Evolutionary conservation across 2,797 vertebrate species (phyloP).

Genomic region (Enteromius unitaeniatus): DNA sequence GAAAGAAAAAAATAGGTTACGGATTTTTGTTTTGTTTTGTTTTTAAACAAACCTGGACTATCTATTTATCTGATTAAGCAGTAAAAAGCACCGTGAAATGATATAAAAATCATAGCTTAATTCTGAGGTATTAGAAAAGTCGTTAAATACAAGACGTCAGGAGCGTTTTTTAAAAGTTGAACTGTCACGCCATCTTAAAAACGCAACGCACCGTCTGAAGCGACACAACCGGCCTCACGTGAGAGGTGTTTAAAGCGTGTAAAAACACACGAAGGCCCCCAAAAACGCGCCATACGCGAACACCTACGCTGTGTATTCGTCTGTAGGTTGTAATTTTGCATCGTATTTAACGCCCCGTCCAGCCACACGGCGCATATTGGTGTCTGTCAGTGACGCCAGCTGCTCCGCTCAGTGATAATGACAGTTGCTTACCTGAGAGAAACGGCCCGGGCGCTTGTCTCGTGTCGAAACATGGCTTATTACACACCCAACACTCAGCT

Average conservation of each 20-base stretch:
- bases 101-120: neutral
- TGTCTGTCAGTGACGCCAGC: neutral
- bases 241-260: neutral
- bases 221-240: too few relatives aligned
- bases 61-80: neutral
- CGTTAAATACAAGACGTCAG: neutral
- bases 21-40: too few relatives aligned
- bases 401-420: neutral
- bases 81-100: neutral
- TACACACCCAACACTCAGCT: constrained; percentile 36
- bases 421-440: constrained; percentile 56
- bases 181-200: neutral
- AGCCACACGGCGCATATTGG: neutral
- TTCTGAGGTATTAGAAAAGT: too few relatives aligned
- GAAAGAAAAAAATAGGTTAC: too few relatives aligned
- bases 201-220: neutral
- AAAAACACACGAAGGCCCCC: neutral
- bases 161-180: neutral
- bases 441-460: constrained; percentile 45
- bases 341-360: neutral
- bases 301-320: neutral
- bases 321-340: neutral
- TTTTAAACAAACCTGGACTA: too few relatives aligned
- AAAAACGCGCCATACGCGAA: neutral
- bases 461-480: constrained; percentile 70